Evolutionary conservation across 2,888 invertebrate genomes (phyloP).

Genomic region (Drosophila parthenogenetica): DNA sequence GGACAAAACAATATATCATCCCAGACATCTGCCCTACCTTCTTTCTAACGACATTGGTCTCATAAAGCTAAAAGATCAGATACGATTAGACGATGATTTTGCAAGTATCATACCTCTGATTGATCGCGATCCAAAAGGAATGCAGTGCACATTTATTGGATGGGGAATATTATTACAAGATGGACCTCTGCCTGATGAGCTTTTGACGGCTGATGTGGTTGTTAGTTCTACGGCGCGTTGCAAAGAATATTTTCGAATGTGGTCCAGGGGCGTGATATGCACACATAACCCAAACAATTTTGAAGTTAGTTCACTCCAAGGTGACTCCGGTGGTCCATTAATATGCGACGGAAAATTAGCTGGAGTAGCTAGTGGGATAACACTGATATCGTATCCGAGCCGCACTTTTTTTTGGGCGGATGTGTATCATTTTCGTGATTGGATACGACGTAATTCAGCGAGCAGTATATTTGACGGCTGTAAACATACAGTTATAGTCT

Average conservation of each 20-base stretch:
- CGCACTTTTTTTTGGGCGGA: background rate
- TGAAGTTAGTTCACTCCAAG: background rate
- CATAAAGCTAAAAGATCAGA: conserved; percentile 8
- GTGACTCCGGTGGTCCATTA: background rate
- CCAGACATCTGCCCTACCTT: no score
- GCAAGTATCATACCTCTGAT: conserved; percentile 21
- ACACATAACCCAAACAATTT: background rate
- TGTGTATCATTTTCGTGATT: background rate
- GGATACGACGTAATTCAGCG: background rate
- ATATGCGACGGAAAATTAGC: background rate
- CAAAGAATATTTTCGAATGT: no score
- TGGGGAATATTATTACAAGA: rapidly evolving
- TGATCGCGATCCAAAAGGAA: background rate
- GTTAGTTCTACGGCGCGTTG: background rate
- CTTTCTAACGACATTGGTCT: conserved; percentile 55
- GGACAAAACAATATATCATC: conserved; percentile 21
- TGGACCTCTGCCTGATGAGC: background rate
- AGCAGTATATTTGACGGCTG: background rate
- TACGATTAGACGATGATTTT: background rate
- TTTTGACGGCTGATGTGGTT: background rate
- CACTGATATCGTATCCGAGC: no score
- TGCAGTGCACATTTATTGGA: background rate
- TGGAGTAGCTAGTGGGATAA: background rate
- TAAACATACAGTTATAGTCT: background rate
- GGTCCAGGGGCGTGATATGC: background rate